Conservation (phyloP, 1,140 invertebrate genomes). For the Scaptomyza montana region DNA sequence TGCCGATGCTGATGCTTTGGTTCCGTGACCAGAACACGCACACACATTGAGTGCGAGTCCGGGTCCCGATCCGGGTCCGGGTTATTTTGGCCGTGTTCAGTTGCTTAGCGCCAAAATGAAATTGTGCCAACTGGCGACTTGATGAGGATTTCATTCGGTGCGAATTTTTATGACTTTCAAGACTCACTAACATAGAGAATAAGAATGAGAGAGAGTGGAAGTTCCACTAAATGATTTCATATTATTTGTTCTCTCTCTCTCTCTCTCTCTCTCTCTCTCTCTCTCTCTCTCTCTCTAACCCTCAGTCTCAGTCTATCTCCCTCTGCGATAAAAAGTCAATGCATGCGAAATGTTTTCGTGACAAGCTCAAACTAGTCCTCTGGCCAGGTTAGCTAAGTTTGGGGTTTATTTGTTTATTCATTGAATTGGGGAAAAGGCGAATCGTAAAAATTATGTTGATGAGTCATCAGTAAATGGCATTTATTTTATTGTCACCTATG, state of each 20-base stretch:
- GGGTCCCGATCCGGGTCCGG: slow-evolving; percentile 16
- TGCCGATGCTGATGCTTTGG: slow-evolving; percentile 4
- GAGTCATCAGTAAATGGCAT: slow-evolving; percentile 82
- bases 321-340: slow-evolving; percentile 79
- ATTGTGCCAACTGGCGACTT: slow-evolving; percentile 78
- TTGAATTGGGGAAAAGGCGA: slow-evolving; percentile 56
- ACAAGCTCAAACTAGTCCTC: slow-evolving; percentile 65
- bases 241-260: slow-evolving; percentile 62
- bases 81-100: slow-evolving; percentile 58
- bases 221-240: slow-evolving; percentile 81
- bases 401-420: slow-evolving; percentile 81
- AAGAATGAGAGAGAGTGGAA: slow-evolving; percentile 11
- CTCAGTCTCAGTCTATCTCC: background rate
- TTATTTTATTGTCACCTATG: slow-evolving; percentile 82
- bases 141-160: slow-evolving; percentile 77
- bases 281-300: slow-evolving; percentile 1
- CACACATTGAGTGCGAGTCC: slow-evolving; percentile 5
- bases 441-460: slow-evolving; percentile 83
- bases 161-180: slow-evolving; percentile 75
- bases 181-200: background rate
- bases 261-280: slow-evolving; percentile 2
- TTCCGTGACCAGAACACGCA: slow-evolving; percentile 36
- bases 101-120: slow-evolving; percentile 73
- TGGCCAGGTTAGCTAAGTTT: slow-evolving; percentile 40
- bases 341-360: slow-evolving; percentile 81